Evolutionary conservation across 2,797 vertebrate genomes (phyloP), one percentile per base, ranked within the genome.

Genomic region (Ceyx erithaca): DNA sequence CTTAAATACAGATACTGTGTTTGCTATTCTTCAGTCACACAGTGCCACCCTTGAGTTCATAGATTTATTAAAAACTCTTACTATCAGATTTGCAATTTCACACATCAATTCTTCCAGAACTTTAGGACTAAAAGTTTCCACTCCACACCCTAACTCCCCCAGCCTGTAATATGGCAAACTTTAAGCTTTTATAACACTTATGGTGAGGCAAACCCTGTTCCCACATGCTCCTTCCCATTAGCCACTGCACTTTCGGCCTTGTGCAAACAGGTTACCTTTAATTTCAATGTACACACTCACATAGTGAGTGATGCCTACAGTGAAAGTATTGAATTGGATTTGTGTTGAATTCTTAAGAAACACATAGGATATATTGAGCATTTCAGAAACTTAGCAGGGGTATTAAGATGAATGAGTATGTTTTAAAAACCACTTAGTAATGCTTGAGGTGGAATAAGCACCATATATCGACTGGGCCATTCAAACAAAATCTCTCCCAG

Each of bases 61-160:
- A 94, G 93, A 94, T 96, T 94, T 95, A 96, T 96, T 96, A 95
- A 96, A 95, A 95, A 66, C 81, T 87, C 90, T 93, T 94, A 94
- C 79, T 85, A 95, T 89, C 93, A 96, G 94, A 95, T 96, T 95
- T 95, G 94, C 92, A 96, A 96, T 96, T 96, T 96, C 95, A 94
- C 95, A 96, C 95, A 94, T 95, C 84, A 92, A 51, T 96, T 95
- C 92, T 89, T 93, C 89, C 85, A 96, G 81, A 95, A 96, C 89
- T 95, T 92, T 21, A 93, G 76, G 90, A 95, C 90, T 69, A 83
- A 90, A 93, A 95, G 87, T 94, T 94, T 94, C 82, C 72, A 80
- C 72, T 93, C 81, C 58, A 49, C 62, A 73, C 72, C 31, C 52
- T 20, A 10, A 28, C 46, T 73, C 48, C 78, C 62, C 5, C 46